A percentile compares a stretch with the other conserved stretches of the same genome.
Evolutionary conservation across 2,888 invertebrate species (phyloP).

Genomic region (Steinernema carpocapsae): DNA sequence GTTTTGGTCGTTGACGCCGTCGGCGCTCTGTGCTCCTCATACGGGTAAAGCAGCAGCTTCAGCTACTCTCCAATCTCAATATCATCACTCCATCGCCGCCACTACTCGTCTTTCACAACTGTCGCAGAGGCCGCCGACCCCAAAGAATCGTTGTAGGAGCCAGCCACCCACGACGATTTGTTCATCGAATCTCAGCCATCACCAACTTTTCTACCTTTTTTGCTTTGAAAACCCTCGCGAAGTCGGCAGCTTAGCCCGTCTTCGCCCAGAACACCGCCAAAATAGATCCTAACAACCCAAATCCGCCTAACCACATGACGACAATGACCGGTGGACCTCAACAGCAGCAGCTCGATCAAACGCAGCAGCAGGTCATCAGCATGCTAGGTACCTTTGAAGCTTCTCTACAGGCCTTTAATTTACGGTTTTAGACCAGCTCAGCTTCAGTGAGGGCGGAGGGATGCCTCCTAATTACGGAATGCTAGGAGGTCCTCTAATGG

Average conservation of each 20-base stretch:
- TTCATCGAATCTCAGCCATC: no score
- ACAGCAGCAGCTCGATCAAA: no score
- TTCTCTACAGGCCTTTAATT: not conserved
- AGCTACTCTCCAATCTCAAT: not conserved
- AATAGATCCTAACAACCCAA: constrained; percentile 8
- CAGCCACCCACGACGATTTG: no score
- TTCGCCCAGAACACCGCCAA: not conserved
- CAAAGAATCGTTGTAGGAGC: no score
- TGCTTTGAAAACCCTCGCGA: no score
- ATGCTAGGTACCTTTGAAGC: constrained; percentile 44
- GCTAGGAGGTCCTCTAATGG: not conserved
- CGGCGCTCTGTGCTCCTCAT: constrained; percentile 23
- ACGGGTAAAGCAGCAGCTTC: constrained; percentile 13
- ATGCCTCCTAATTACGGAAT: not conserved
- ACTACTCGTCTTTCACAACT: not conserved
- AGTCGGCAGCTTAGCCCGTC: no score
- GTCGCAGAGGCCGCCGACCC: constrained; percentile 11
- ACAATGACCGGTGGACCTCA: not conserved
- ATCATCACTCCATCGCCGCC: not conserved
- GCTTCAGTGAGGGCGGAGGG: constrained; percentile 2
- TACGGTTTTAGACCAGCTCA: constrained; percentile 1
- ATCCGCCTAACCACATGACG: no score
- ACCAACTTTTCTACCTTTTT: no score
- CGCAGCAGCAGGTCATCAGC: constrained; percentile 49
- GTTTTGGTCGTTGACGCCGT: constrained; percentile 25